Evolutionary conservation across 1,140 invertebrate genomes (phyloP).

Genomic region (Andricus grossulariae): DNA sequence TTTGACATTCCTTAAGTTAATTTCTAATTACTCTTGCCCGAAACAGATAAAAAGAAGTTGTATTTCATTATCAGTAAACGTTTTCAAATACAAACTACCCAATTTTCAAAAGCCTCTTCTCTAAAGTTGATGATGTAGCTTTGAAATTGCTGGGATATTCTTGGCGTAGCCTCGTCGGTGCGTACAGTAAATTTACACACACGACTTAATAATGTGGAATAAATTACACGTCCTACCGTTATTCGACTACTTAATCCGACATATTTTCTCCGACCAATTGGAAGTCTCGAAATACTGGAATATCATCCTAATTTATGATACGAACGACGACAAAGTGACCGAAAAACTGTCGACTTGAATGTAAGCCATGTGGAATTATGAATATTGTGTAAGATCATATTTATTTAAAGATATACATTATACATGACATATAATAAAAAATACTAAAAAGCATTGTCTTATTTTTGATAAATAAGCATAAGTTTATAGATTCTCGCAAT

Average conservation of each 20-base stretch:
- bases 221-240: conserved; percentile 52
- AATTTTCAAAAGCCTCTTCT: conserved; percentile 4
- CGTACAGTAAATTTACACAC: conserved; percentile 1
- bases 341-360: conserved; percentile 47
- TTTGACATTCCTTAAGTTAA: no score
- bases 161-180: conserved; percentile 29
- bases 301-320: background rate
- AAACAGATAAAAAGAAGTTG: conserved; percentile 31
- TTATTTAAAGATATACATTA: no score
- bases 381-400: no score
- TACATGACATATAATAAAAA: conserved; percentile 39
- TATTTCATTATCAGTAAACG: background rate
- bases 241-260: conserved; percentile 39
- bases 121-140: background rate
- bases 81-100: background rate
- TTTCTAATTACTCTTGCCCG: conserved; percentile 4
- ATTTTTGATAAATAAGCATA: background rate
- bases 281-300: conserved; percentile 27
- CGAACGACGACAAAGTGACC: conserved; percentile 30
- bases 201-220: conserved; percentile 44
- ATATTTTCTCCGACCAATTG: background rate
- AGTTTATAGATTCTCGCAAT: background rate
- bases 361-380: conserved; percentile 7
- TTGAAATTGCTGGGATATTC: conserved; percentile 33
- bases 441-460: background rate